Evolutionary conservation across 2,113 vertebrate species (phyloP).

Genomic region (Cavia porcellus): DNA sequence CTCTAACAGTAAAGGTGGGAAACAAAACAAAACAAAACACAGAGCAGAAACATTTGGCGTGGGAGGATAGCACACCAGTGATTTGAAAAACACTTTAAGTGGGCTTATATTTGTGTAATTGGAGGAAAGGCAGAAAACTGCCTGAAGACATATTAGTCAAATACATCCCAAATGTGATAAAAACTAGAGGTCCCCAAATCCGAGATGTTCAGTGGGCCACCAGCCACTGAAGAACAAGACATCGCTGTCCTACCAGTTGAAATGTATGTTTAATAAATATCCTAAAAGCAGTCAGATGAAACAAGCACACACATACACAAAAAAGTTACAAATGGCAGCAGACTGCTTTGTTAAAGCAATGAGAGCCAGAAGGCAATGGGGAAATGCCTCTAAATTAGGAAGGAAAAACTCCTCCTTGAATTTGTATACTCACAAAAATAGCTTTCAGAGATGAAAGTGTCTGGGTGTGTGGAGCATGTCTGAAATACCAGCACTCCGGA

Average conservation of each 20-base stretch:
- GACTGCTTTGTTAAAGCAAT: slow-evolving; percentile 18
- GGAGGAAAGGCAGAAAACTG: not conserved
- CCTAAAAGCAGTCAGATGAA: not conserved
- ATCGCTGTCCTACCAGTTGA: not conserved
- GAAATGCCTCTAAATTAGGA: not conserved
- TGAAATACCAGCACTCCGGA: not conserved
- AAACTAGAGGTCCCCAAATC: slow-evolving; percentile 11
- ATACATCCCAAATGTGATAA: slow-evolving; percentile 25
- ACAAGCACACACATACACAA: not conserved
- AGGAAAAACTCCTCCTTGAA: not conserved
- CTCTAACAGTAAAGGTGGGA: too few species aligned
- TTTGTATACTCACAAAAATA: slow-evolving; percentile 9
- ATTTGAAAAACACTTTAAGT: not conserved
- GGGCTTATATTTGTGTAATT: not conserved
- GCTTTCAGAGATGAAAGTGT: slow-evolving; percentile 45
- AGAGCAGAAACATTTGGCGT: not conserved
- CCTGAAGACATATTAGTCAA: not conserved
- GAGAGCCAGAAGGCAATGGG: not conserved
- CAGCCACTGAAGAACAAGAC: not conserved
- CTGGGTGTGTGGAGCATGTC: not conserved
- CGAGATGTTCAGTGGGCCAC: not conserved
- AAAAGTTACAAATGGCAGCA: slow-evolving; percentile 3
- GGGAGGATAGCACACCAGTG: not conserved
- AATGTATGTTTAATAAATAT: not conserved
- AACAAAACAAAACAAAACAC: too few species aligned